A percentile compares a stretch with the other conserved stretches of the same genome.
These are phyloP conservation scores for Temnothorax nylanderi DNA, from an alignment of 1,140 invertebrate genomes.

Conservation along the genomic window DNA sequence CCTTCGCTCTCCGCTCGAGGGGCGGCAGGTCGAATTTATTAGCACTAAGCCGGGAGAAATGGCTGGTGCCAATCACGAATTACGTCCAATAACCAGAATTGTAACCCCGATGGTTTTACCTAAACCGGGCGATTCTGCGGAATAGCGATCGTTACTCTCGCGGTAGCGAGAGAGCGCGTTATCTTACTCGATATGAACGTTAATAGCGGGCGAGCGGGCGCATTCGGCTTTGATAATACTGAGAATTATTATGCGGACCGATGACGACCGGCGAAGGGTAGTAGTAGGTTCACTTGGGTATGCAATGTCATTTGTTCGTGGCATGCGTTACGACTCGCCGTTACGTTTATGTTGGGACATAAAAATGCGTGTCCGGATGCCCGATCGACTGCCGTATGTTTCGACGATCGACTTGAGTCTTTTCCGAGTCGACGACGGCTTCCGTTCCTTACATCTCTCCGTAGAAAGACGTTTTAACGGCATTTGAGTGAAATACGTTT, in stretches of 20 bases:
- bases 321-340: conserved; percentile 78
- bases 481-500: conserved; percentile 24
- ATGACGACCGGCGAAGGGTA: conserved; percentile 15
- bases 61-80: conserved; percentile 83
- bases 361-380: conserved; percentile 75
- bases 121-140: conserved; percentile 74
- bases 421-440: conserved; percentile 41
- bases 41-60: conserved; percentile 81
- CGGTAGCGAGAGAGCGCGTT: conserved; percentile 75
- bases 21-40: conserved; percentile 80
- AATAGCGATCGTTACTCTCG: conserved; percentile 74
- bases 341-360: conserved; percentile 80
- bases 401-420: conserved; percentile 72
- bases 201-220: conserved; percentile 71
- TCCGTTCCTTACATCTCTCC: conserved; percentile 39
- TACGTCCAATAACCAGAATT: conserved; percentile 82
- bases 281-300: conserved; percentile 64
- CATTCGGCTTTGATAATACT: conserved; percentile 78
- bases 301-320: conserved; percentile 76
- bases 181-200: conserved; percentile 78
- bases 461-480: conserved; percentile 40
- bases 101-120: conserved; percentile 75
- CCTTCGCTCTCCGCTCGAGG: conserved; percentile 20
- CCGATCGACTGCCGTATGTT: conserved; percentile 73
- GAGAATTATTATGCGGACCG: conserved; percentile 77